A percentile compares a stretch with the other conserved stretches of the same genome.
Evolutionary conservation across 2,888 invertebrate species (phyloP).

Genomic region (Salticus scenicus): DNA sequence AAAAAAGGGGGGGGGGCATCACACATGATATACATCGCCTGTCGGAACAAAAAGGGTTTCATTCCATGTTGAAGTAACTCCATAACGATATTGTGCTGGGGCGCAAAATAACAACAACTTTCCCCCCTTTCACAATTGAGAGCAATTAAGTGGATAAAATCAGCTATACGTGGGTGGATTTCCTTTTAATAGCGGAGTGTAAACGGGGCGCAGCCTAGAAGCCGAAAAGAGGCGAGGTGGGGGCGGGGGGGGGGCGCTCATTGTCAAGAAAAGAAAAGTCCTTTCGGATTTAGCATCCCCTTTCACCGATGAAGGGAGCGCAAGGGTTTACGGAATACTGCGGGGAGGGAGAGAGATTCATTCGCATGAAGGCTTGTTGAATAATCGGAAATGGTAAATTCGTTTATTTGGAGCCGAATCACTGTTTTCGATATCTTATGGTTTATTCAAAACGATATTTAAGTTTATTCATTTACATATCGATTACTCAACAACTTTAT

Average conservation of each 20-base stretch:
- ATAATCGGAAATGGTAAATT: neutral
- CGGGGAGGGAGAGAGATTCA: neutral
- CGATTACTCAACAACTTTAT: no score
- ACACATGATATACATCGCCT: neutral
- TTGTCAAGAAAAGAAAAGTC: neutral
- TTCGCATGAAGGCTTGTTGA: neutral
- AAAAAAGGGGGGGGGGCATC: no score
- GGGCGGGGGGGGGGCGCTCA: neutral
- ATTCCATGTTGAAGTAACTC: neutral
- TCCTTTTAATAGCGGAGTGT: constrained; percentile 5
- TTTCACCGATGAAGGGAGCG: neutral
- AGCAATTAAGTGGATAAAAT: constrained; percentile 7
- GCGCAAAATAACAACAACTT: neutral
- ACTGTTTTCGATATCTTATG: no score
- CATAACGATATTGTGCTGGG: neutral
- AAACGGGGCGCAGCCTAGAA: neutral
- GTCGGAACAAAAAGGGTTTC: neutral
- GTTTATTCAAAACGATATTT: no score
- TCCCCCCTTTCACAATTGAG: neutral
- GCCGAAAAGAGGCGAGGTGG: no score
- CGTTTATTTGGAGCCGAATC: no score
- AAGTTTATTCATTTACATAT: no score
- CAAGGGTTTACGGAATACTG: neutral
- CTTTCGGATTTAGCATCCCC: neutral
- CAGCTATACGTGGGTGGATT: constrained; percentile 1